Conservation (phyloP, 2,888 invertebrate species). For the Baronia brevicornis region DNA sequence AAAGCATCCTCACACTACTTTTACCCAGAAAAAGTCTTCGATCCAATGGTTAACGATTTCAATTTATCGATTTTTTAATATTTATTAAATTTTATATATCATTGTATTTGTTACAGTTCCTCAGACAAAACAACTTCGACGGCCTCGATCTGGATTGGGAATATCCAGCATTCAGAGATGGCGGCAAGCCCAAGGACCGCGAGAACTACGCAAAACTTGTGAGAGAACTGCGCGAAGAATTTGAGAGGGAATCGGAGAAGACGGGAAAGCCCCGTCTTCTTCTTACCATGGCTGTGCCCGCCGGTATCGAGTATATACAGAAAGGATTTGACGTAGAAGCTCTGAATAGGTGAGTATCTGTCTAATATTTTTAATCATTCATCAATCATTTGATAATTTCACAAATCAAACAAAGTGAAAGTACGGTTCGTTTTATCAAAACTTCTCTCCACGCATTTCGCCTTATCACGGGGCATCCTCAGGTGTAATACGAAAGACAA, state of each 20-base stretch:
- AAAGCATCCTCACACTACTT: too few species aligned
- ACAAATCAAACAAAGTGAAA: too few species aligned
- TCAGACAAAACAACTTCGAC: conserved; percentile 94
- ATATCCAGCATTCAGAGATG: conserved; percentile 88
- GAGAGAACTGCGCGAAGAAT: conserved; percentile 91
- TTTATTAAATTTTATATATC: too few species aligned
- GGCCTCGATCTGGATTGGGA: conserved; percentile 96
- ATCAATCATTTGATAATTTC: too few species aligned
- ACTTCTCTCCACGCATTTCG: too few species aligned
- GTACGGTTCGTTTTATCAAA: too few species aligned
- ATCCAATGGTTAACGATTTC: too few species aligned
- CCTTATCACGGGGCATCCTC: too few species aligned
- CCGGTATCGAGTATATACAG: conserved; percentile 93
- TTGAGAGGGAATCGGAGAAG: conserved; percentile 88
- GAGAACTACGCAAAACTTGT: conserved; percentile 92
- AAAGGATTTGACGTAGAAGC: conserved; percentile 94
- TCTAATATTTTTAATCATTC: too few species aligned
- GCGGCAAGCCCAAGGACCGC: conserved; percentile 86
- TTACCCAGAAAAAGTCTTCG: too few species aligned
- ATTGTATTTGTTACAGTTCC: conserved; percentile 66
- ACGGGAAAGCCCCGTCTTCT: conserved; percentile 86
- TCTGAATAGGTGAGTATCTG: conserved; percentile 82
- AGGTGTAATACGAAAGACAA: too few species aligned
- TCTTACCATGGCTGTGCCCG: conserved; percentile 95
- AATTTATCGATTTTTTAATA: too few species aligned